Evolutionary conservation across 37 sponge, comb jelly and placozoan species (phyloP), one percentile per base, ranked within the genome.

Genomic region (Ianthella basta): DNA sequence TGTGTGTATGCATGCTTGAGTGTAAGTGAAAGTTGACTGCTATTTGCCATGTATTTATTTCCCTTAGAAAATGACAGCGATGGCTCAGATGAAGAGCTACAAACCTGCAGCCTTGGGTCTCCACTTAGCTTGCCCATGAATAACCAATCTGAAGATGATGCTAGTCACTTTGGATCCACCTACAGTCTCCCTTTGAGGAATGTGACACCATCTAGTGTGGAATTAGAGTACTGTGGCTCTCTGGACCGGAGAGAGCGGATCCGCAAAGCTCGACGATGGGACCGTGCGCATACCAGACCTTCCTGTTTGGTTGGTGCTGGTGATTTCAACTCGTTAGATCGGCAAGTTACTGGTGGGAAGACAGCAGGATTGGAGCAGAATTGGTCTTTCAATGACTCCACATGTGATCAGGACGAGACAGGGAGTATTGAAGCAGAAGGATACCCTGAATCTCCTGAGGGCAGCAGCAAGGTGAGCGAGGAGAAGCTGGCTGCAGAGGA

Each of bases 181-280:
- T 24, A 39, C 53, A 75, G 78, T 24, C 78, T 75, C 54, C 78
- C 78, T 75, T 4, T 41, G 1, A 2, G 41, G 1, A 75, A 50
- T 21, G 20, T 18, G 18, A 40, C n/a, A 21, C 23, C 21, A 8
- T 75, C 78, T 44, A 8, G n/a, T 1, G 27, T 1, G 1, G 70
- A 69, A 32, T 69, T 30, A 6, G 70, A 69, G 29, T 32, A 18
- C 18, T 41, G 16, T 19, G 78, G 78, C n/a, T 21, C 38, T 24
- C 54, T 75, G 15, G 78, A 41, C 53, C 78, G 78, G 16, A 75
- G 23, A 50, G 54, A 75, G 78, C 32, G 44, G n/a, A 4, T 75
- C 21, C 78, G 78, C 54, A 40, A 41, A 39, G 78, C 54, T 44
- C 32, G 54, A 40, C n/a, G 24, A 44, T 40, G 25, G 25, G 78